Evolutionary conservation across 2,888 invertebrate genomes (phyloP).

Genomic region (Mantis religiosa): DNA sequence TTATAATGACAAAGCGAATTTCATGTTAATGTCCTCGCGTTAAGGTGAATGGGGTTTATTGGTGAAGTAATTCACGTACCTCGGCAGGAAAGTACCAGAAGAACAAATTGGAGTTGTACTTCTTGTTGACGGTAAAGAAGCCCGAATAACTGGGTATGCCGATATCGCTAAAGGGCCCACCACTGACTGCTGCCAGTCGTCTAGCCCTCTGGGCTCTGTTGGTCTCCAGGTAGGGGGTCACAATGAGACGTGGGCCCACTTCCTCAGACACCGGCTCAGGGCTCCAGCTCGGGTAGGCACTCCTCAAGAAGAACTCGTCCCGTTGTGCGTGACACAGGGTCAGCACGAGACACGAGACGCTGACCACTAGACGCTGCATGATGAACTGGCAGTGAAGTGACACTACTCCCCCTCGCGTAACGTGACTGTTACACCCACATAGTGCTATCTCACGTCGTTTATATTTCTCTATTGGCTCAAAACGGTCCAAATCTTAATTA

Average conservation of each 20-base stretch:
- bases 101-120: constrained; percentile 46
- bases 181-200: constrained; percentile 47
- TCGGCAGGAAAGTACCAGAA: constrained; percentile 51
- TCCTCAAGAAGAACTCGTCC: neutral
- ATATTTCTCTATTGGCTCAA: too few species aligned
- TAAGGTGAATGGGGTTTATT: too few species aligned
- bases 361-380: neutral
- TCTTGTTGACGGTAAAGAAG: constrained; percentile 47
- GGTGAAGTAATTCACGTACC: constrained; percentile 35
- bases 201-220: constrained; percentile 52
- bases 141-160: constrained; percentile 49
- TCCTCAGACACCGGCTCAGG: constrained; percentile 5
- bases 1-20: too few species aligned
- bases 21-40: too few species aligned
- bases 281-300: neutral
- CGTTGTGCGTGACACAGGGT: neutral
- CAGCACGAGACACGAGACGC: neutral
- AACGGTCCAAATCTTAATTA: too few species aligned
- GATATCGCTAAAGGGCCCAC: constrained; percentile 44
- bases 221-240: constrained; percentile 53
- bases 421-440: too few species aligned
- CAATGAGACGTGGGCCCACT: constrained; percentile 52
- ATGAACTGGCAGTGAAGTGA: neutral
- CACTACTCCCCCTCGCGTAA: too few species aligned
- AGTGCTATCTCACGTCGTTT: too few species aligned